phyloP scores from a whole-genome alignment of 2,113 vertebrate genomes.

The Helogale parvula region DNA sequence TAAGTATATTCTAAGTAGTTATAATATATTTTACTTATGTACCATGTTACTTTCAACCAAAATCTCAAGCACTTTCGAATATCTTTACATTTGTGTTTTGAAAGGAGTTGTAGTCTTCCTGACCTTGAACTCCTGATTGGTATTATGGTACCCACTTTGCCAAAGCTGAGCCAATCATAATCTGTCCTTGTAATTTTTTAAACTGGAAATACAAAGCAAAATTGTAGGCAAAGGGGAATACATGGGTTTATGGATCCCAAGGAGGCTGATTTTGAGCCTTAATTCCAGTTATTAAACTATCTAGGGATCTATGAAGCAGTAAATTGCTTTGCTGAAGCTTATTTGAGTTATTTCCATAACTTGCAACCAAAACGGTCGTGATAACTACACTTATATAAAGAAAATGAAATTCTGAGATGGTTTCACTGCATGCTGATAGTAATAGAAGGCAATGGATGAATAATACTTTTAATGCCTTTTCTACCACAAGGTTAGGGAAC shows the following conservation, averaged over 20 bases:
- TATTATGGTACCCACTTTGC: background rate
- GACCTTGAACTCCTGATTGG: background rate
- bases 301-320: conserved; percentile 52
- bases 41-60: background rate
- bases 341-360: conserved; percentile 45
- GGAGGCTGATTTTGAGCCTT: conserved; percentile 41
- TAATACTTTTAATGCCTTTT: conserved; percentile 11
- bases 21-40: background rate
- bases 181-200: background rate
- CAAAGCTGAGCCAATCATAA: background rate
- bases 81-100: background rate
- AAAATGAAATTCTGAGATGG: conserved; percentile 45
- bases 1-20: background rate
- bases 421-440: background rate
- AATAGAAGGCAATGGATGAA: background rate
- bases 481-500: background rate
- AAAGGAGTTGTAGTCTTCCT: background rate
- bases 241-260: background rate
- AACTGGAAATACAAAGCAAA: conserved; percentile 14
- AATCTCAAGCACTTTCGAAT: background rate
- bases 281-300: conserved; percentile 62
- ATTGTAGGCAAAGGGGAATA: background rate
- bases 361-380: conserved; percentile 29
- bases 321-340: conserved; percentile 53
- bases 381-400: conserved; percentile 53